These are phyloP conservation scores for Pitangus sulphuratus DNA, from an alignment of 2,797 vertebrate genomes.

Conservation along the genomic window DNA sequence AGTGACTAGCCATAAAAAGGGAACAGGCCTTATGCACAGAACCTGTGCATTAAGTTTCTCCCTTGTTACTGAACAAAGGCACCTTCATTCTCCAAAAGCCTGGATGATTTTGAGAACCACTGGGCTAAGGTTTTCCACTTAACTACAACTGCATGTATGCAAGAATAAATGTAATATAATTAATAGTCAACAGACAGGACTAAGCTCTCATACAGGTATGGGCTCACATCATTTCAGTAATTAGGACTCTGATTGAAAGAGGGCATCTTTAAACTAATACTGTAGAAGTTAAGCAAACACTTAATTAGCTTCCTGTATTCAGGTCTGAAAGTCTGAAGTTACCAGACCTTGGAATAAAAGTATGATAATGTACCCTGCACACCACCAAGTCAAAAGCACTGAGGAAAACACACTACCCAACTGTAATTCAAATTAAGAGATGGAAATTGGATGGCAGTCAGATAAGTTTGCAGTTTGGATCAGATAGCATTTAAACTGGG, in stretches of 20 bases:
- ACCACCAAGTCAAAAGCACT: not conserved
- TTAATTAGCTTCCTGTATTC: not conserved
- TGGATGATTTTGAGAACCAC: not conserved
- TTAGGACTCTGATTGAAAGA: not conserved
- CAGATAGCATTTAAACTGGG: conserved; percentile 1
- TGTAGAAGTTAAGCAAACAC: not conserved
- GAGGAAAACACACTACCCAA: not conserved
- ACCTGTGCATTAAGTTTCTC: not conserved
- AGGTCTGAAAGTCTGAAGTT: not conserved
- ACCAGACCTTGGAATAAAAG: not conserved
- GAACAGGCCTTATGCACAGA: not conserved
- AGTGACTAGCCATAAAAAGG: not conserved
- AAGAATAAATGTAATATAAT: not conserved
- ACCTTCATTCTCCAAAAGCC: not conserved
- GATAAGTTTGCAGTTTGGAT: not conserved
- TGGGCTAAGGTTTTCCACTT: not conserved
- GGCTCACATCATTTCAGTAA: not conserved
- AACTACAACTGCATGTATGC: not conserved
- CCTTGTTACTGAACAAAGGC: not conserved
- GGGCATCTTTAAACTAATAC: not conserved
- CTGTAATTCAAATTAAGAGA: not conserved
- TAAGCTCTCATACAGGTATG: not conserved
- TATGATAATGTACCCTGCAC: not conserved
- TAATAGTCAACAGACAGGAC: not conserved
- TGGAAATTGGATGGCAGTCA: not conserved